phyloP scores from a whole-genome alignment of 2,113 vertebrate species.

The Mionectes macconnelli region DNA sequence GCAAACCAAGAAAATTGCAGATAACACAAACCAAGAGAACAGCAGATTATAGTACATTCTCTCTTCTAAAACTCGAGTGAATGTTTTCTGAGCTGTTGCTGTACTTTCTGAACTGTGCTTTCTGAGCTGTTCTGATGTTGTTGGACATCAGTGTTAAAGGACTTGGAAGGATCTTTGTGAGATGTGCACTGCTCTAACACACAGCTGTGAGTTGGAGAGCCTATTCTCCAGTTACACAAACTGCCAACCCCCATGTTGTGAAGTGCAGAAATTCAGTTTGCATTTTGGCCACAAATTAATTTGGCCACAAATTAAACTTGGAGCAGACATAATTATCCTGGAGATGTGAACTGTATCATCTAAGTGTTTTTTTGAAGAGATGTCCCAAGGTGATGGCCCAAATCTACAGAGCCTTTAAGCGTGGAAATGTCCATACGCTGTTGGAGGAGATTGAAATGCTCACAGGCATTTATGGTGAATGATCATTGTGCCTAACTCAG shows the following conservation, averaged over 20 bases:
- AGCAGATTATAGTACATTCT: background rate
- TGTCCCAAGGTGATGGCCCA: background rate
- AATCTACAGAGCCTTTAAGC: background rate
- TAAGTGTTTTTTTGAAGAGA: background rate
- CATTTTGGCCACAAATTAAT: background rate
- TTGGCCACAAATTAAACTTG: background rate
- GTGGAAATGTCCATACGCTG: background rate
- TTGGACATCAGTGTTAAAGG: background rate
- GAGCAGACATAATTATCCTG: background rate
- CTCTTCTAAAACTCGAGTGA: background rate
- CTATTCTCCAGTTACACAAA: rapidly evolving
- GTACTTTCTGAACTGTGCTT: background rate
- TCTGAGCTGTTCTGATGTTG: background rate
- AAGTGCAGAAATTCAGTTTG: background rate
- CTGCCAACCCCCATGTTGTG: background rate
- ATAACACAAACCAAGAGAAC: background rate
- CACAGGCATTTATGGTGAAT: background rate
- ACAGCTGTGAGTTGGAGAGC: background rate
- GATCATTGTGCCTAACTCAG: background rate
- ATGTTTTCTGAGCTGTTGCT: background rate
- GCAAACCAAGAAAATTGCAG: background rate
- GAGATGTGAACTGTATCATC: background rate
- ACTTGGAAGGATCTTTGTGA: background rate
- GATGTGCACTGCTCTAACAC: background rate
- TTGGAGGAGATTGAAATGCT: background rate